Evolutionary conservation across 2,888 invertebrate genomes (phyloP).

Genomic region (Diarsia dahlii): DNA sequence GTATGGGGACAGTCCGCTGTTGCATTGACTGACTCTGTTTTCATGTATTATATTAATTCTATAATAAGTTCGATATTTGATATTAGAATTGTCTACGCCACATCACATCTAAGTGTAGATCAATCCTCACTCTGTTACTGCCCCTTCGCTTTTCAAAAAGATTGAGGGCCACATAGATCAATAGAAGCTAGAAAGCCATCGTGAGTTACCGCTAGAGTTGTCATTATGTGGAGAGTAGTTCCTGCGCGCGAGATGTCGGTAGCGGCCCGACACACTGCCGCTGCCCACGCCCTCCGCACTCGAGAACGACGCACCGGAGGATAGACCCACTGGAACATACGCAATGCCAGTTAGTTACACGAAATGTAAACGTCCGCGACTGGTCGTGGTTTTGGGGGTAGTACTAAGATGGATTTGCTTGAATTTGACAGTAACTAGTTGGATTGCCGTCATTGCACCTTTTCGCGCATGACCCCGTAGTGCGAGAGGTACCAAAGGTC

Average conservation of each 20-base stretch:
- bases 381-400: too few relatives aligned
- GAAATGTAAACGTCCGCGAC: too few relatives aligned
- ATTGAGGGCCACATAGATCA: not conserved
- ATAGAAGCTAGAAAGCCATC: not conserved
- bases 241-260: conserved; percentile 84
- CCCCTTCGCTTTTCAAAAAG: not conserved
- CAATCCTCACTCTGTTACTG: too few relatives aligned
- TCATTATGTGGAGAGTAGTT: conserved; percentile 88
- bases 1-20: not conserved
- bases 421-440: too few relatives aligned
- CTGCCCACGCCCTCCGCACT: conserved; percentile 83
- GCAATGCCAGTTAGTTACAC: not conserved
- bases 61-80: not conserved
- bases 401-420: too few relatives aligned
- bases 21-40: not conserved
- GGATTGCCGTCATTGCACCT: too few relatives aligned
- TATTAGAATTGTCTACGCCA: not conserved
- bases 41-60: not conserved
- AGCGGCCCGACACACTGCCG: conserved; percentile 78
- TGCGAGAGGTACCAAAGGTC: too few relatives aligned
- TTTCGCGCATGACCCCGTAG: too few relatives aligned
- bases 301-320: conserved; percentile 89
- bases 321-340: conserved; percentile 82
- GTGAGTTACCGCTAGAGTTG: conserved; percentile 81
- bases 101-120: not conserved